These are phyloP conservation scores for Acleris holmiana DNA, from an alignment of 2,888 invertebrate species.

Conservation along the genomic window DNA sequence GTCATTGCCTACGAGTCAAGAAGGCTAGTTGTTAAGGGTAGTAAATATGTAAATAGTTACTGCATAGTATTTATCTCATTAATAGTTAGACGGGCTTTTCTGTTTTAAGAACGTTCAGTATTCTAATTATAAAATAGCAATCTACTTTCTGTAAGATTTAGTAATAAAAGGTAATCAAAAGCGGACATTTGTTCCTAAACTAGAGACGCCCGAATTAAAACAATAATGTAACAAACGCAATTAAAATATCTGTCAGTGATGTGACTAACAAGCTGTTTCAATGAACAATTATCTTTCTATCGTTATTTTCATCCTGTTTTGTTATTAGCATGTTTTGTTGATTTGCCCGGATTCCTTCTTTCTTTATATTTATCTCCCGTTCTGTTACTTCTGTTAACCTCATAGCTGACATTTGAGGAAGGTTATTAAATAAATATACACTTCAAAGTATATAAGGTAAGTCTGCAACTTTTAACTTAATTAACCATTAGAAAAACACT, in stretches of 20 bases:
- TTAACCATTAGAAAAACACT: not conserved
- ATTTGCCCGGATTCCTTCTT: constrained; percentile 59
- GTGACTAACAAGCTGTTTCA: constrained; percentile 30
- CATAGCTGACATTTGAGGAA: not conserved
- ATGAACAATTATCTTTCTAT: constrained; percentile 36
- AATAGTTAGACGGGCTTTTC: no score
- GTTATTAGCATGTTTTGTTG: constrained; percentile 58
- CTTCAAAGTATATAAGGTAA: not conserved
- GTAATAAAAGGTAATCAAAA: not conserved
- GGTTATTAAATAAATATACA: not conserved
- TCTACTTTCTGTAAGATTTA: no score
- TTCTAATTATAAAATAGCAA: no score
- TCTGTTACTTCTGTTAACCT: constrained; percentile 25
- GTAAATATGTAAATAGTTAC: no score
- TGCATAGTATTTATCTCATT: no score
- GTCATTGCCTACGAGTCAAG: no score
- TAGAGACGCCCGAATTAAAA: not conserved
- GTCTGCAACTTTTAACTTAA: not conserved
- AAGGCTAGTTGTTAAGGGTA: no score
- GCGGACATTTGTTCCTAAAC: not conserved
- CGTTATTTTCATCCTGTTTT: constrained; percentile 45
- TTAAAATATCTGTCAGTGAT: constrained; percentile 15
- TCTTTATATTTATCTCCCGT: constrained; percentile 25
- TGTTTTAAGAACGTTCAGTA: no score
- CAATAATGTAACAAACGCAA: constrained; percentile 3